Evolutionary conservation across 1,140 invertebrate genomes (phyloP), one percentile per base, ranked within the genome.

Genomic region (Tetramorium simillimum): DNA sequence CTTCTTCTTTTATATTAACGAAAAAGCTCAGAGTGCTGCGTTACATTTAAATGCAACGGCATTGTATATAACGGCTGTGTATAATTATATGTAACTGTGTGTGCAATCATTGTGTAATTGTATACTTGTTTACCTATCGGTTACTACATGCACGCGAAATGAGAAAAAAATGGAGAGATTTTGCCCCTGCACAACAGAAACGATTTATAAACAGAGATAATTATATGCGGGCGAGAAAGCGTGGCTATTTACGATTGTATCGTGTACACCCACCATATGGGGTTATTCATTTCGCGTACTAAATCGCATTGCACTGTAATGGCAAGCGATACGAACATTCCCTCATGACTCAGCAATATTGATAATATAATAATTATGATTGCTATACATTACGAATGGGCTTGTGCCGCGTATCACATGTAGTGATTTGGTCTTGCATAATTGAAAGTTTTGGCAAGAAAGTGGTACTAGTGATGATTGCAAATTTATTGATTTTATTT

Each of bases 321-420:
- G 28, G 9, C 14, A 65, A 65, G 24, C 43, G 76, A 65, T 49
- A 49, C 58, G 43, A n/a, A 16, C 24, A 21, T 80, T 67, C 43
- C 28, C 76, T 67, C 33, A 43, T 67, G 28, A 1, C 24, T 18
- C 16, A 67, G 60, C 43, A n/a, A 67, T 80, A 80, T 80, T 80
- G 18, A 67, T 80, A 80, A 80, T 67, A 51, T 67, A 80, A 80
- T 80, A 67, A 80, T 80, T 67, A 28, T 37, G 43, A 67, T 37
- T 51, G 43, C 60, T 16, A 28, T 80, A 7, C 43, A 80, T 62
- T 78, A 65, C 24, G 72, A 58, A 40, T 76, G n/a, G 37, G 9
- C n/a, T 76, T 76, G 51, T 24, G 14, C 14, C n/a, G 28, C 60
- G 53, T 51, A 37, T 51, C 43, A 49, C n/a, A 28, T 14, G 12